These are phyloP conservation scores for Lordiphosa fenestrarum DNA, from an alignment of 2,888 invertebrate species.

Conservation along the genomic window DNA sequence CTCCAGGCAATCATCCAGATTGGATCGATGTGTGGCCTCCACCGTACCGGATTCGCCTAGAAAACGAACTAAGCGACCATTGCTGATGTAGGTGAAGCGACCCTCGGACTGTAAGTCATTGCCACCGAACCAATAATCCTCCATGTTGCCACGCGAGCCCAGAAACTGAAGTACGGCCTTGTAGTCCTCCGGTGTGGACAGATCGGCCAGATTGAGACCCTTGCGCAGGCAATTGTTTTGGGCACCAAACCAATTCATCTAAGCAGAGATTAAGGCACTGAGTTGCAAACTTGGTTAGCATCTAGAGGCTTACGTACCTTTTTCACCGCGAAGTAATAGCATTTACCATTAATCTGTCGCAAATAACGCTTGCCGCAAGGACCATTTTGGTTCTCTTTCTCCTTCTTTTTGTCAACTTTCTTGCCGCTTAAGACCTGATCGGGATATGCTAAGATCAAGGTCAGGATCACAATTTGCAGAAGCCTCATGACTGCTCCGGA, in stretches of 20 bases:
- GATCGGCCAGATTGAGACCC: constrained; percentile 44
- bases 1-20: constrained; percentile 59
- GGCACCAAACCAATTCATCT: constrained; percentile 62
- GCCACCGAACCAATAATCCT: constrained; percentile 60
- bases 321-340: constrained; percentile 47
- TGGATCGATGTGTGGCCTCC: constrained; percentile 46
- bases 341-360: constrained; percentile 42
- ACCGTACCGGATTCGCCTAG: constrained; percentile 27
- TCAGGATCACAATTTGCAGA: constrained; percentile 45
- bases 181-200: constrained; percentile 36
- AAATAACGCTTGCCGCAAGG: constrained; percentile 51
- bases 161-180: constrained; percentile 31
- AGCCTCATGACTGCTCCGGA: constrained; percentile 45
- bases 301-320: constrained; percentile 29
- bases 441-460: constrained; percentile 39
- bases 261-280: background rate
- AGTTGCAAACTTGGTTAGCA: background rate
- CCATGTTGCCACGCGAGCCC: constrained; percentile 28
- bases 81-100: constrained; percentile 53
- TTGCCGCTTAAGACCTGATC: constrained; percentile 27
- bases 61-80: constrained; percentile 35
- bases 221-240: constrained; percentile 62
- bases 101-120: constrained; percentile 55
- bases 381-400: constrained; percentile 21
- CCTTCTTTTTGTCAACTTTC: constrained; percentile 1